Evolutionary conservation across 2,888 invertebrate genomes (phyloP).

Genomic region (Agrypnus murinus): DNA sequence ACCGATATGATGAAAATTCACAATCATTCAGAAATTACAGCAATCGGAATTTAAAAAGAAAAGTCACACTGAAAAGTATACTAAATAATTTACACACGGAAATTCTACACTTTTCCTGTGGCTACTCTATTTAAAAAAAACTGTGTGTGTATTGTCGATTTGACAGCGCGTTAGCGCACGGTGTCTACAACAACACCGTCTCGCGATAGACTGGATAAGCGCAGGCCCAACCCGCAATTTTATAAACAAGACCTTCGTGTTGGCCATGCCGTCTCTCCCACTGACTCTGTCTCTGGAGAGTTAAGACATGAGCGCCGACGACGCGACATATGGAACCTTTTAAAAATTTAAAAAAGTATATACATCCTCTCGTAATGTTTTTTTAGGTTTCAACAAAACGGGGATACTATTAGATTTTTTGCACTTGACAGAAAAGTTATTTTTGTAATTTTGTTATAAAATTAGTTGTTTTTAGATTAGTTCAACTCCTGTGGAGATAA

Average conservation of each 20-base stretch:
- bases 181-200: slow-evolving; percentile 43
- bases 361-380: no score
- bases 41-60: slow-evolving; percentile 8
- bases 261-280: slow-evolving; percentile 23
- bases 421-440: no score
- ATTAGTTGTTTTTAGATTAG: no score
- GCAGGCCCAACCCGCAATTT: slow-evolving; percentile 40
- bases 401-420: no score
- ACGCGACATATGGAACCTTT: no score
- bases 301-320: slow-evolving; percentile 32
- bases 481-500: no score
- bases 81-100: slow-evolving; percentile 34
- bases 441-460: no score
- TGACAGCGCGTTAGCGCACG: slow-evolving; percentile 39
- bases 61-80: slow-evolving; percentile 55
- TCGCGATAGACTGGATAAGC: slow-evolving; percentile 52
- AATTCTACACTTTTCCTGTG: slow-evolving; percentile 55
- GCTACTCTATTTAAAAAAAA: no score
- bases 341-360: no score
- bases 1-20: no score
- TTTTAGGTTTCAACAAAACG: no score
- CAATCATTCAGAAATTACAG: not conserved
- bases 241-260: slow-evolving; percentile 47
- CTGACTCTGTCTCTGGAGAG: slow-evolving; percentile 26
- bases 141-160: slow-evolving; percentile 25